Conservation (phyloP, 2,113 vertebrate species). For the Syrmaticus mikado region DNA sequence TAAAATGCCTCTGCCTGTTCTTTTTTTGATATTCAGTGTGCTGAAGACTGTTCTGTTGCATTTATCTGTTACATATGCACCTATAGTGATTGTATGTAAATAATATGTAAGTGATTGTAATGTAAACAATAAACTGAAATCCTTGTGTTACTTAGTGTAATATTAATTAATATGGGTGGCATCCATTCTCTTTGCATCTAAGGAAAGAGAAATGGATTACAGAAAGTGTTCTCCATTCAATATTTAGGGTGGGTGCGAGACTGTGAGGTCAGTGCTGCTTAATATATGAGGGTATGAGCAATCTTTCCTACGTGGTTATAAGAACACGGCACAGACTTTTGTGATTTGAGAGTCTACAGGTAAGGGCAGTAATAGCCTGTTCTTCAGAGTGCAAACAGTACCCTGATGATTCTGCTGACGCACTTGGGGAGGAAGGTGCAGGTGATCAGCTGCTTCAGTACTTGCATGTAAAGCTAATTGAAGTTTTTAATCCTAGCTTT, state of each 20-base stretch:
- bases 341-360: constrained; percentile 12
- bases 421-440: constrained; percentile 48
- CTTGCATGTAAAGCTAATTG: constrained; percentile 52
- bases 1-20: background rate
- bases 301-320: background rate
- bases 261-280: background rate
- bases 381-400: constrained; percentile 25
- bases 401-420: constrained; percentile 66
- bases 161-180: background rate
- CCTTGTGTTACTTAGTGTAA: background rate
- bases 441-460: constrained; percentile 40
- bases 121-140: background rate
- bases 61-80: background rate
- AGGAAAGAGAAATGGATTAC: background rate
- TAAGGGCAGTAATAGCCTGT: constrained; percentile 24
- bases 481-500: constrained; percentile 35
- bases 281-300: fast-evolving
- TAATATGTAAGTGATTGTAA: background rate
- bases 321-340: background rate
- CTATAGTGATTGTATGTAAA: background rate
- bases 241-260: background rate
- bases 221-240: background rate
- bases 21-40: background rate
- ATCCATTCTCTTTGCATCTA: background rate
- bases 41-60: background rate